Evolutionary conservation across 2,888 invertebrate species (phyloP), one percentile per base, ranked within the genome.

Genomic region (Brachycybe producta): DNA sequence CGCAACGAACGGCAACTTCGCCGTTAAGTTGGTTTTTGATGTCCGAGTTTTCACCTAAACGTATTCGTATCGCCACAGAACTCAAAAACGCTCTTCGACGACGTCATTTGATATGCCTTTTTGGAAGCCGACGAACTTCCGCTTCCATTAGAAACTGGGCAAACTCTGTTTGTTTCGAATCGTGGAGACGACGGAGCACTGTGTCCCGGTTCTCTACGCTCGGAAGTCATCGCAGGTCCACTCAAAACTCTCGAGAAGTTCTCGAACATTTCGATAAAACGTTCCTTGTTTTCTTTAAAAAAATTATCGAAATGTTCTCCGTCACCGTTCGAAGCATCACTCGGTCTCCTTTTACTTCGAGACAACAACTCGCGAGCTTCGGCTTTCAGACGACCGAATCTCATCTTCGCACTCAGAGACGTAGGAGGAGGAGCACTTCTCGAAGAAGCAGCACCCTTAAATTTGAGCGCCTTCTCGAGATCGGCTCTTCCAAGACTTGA

Each of bases 81-180:
- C 47, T 47, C 47, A 15, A 47, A 47, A 4, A 47, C 47, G 27
- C 47, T 47, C 19, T 47, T 47, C 15, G 47, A 47, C 13, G 47
- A 30, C 17, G 47, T 47, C 47, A 47, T 24, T 8, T 47, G 47
- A 15, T 47, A 45, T 11, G 32, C 32, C 32, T 30, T 19, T 34
- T 45, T 45, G 45, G 45, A 45, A 5, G 45, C 17, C 7, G 45
- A 45, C 5, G 45, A 45, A 13, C 21, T 23, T 27, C 27, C 24
- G 5, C 27, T 27, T 3, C 15, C 15, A 19, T 42, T 42, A 7
- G 42, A 42, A 28, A 42, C 19, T 27, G n/a, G 23, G 42, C 26
- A 42, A 19, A 23, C 13, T 19, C 24, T 3, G 39, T 24, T 39
- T 39, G n/a, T n/a, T n/a, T n/a, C n/a, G n/a, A n/a, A n/a, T n/a